Base-by-base conservation (phyloP, 2,797 vertebrate species). In the Picus viridis region DNA sequence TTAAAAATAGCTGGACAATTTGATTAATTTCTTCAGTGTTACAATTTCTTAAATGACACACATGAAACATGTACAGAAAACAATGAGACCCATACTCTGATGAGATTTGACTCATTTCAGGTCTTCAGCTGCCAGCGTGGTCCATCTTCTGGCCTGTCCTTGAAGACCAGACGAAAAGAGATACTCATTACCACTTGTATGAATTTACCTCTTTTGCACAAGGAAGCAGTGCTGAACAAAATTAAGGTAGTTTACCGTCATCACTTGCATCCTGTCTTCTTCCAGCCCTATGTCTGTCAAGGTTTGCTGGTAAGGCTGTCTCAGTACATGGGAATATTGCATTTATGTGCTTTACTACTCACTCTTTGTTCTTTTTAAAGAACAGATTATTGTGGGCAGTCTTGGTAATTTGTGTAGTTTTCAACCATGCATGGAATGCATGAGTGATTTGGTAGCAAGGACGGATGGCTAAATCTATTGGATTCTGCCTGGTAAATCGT, bases 181-280 rank as follows among this genome's bases (percentile, higher is more conserved):
- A 22, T 27, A 2, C 26, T 79, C 1, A 0, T 39, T 36, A 30
- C 12, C 13, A 13, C 10, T 45, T 59, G n/a, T 6, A 13, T 26
- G n/a, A 64, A 26, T 62, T 86, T 68, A 9, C 16, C 23, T 30
- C 0, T 59, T 74, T 81, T 81, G 22, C 12, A 29, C 2, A 63
- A 53, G 59, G 51, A 78, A 19, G 19, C 0, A 1, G 5, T 51
- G 56, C 24, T 58, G 74, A 23, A 20, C n/a, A 9, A 13, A 68
- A 13, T 11, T 3, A 13, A 75, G 7, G 18, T 24, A 12, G 6
- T 61, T 24, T 61, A 0, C 1, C 0, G 27, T 23, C 0, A 0
- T 13, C 9, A 2, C 43, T 39, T 67, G 10, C 4, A 19, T 41
- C 34, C 27, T 12, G 63, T 10, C 62, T 79, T 0, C 0, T 80